phyloP scores from a whole-genome alignment of 2,797 vertebrate genomes.

The Myotis vivesi region DNA sequence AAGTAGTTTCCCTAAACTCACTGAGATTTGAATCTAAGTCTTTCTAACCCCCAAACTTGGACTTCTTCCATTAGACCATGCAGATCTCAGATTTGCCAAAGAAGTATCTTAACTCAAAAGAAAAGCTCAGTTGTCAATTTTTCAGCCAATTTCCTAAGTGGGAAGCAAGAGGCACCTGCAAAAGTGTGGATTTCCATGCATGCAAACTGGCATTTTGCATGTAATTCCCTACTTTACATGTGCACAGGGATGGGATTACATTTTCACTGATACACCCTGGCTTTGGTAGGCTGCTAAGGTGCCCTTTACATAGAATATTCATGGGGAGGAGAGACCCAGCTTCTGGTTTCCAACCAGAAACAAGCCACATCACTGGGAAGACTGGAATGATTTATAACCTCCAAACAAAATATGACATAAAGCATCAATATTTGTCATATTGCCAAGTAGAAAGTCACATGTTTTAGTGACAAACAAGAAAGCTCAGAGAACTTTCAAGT shows the following conservation, averaged over 20 bases:
- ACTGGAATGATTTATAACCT: conserved; percentile 31
- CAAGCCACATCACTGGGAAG: neutral
- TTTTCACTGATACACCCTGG: conserved; percentile 12
- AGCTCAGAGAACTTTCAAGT: conserved; percentile 33
- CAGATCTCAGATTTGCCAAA: neutral
- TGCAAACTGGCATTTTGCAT: conserved; percentile 57
- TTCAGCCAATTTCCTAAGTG: neutral
- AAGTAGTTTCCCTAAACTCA: conserved; percentile 2
- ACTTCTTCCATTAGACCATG: neutral
- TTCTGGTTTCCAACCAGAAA: conserved; percentile 31
- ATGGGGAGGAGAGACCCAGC: neutral
- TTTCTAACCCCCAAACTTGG: neutral
- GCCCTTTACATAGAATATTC: neutral
- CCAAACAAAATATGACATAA: conserved; percentile 35
- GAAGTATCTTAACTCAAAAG: conserved; percentile 16
- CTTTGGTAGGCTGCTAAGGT: conserved; percentile 13
- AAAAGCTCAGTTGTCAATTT: neutral
- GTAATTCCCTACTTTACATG: conserved; percentile 55
- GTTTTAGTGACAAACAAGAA: conserved; percentile 40
- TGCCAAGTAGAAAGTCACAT: conserved; percentile 23
- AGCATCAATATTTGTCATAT: neutral
- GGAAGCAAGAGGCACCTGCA: conserved; percentile 43
- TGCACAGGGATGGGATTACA: neutral
- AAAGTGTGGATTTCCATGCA: conserved; percentile 54
- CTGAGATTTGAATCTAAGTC: conserved; percentile 9